A percentile compares a stretch with the other conserved stretches of the same genome.
Evolutionary conservation across 2,888 invertebrate genomes (phyloP).

Genomic region (Nycteola revayana): DNA sequence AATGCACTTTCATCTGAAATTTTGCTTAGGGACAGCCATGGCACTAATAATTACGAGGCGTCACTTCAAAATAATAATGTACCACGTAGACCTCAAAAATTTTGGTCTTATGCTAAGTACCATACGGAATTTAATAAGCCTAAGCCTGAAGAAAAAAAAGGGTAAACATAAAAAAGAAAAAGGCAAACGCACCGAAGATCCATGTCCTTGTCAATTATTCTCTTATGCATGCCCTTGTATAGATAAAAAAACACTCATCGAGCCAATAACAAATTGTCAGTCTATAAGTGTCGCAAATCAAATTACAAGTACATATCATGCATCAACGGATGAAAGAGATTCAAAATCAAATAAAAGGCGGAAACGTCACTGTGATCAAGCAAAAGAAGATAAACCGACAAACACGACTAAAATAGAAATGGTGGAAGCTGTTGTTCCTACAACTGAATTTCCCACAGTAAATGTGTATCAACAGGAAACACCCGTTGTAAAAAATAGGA

Average conservation of each 20-base stretch:
- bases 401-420: constrained; percentile 36
- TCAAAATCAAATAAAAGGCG: constrained; percentile 23
- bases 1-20: constrained; percentile 55
- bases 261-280: constrained; percentile 44
- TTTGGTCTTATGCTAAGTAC: constrained; percentile 64
- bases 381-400: constrained; percentile 43
- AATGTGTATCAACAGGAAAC: constrained; percentile 21
- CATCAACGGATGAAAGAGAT: constrained; percentile 23
- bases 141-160: constrained; percentile 45
- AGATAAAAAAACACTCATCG: constrained; percentile 46
- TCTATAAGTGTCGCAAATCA: constrained; percentile 40
- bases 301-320: constrained; percentile 42
- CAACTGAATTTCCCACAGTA: constrained; percentile 5
- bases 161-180: constrained; percentile 44
- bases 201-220: constrained; percentile 66
- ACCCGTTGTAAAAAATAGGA: constrained; percentile 17
- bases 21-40: constrained; percentile 45
- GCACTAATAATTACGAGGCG: neutral
- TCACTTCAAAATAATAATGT: constrained; percentile 23
- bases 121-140: constrained; percentile 53
- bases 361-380: constrained; percentile 27
- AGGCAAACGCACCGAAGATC: constrained; percentile 49
- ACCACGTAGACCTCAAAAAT: constrained; percentile 46
- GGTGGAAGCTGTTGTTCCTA: constrained; percentile 26
- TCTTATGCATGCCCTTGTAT: constrained; percentile 63